Percentiles rank a stretch among this genome's conserved stretches.
phyloP scores from a whole-genome alignment of 2,113 vertebrate species.

The Mesitornis unicolor region DNA sequence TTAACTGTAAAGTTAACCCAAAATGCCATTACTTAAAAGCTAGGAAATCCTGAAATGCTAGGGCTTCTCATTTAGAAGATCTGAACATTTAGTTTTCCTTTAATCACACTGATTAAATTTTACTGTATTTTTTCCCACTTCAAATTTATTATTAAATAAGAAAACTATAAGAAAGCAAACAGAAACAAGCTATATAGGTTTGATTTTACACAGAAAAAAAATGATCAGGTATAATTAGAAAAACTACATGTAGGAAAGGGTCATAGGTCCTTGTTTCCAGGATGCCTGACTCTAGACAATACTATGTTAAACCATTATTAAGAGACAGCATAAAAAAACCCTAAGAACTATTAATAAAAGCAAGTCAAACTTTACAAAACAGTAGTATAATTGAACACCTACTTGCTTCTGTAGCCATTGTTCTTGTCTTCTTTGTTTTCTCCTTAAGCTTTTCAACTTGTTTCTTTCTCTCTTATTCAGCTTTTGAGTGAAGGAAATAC shows the following conservation, averaged over 20 bases:
- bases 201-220: not conserved
- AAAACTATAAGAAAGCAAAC: not conserved
- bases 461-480: slow-evolving; percentile 81
- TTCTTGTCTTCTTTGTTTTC: slow-evolving; percentile 80
- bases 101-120: not conserved
- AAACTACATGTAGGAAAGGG: not conserved
- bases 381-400: not conserved
- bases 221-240: not conserved
- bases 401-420: slow-evolving; percentile 79
- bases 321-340: not conserved
- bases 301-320: not conserved
- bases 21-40: not conserved
- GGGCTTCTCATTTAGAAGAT: not conserved
- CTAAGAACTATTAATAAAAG: not conserved
- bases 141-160: not conserved
- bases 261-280: not conserved
- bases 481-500: slow-evolving; percentile 61
- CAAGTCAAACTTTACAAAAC: not conserved
- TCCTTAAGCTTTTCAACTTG: slow-evolving; percentile 78
- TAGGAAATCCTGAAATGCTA: not conserved
- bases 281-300: not conserved
- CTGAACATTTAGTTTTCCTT: not conserved
- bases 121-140: not conserved
- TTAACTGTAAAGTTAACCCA: not conserved
- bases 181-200: not conserved